These are phyloP conservation scores for Crotalus horridus DNA, from an alignment of 2,113 vertebrate species.

Conservation along the genomic window DNA sequence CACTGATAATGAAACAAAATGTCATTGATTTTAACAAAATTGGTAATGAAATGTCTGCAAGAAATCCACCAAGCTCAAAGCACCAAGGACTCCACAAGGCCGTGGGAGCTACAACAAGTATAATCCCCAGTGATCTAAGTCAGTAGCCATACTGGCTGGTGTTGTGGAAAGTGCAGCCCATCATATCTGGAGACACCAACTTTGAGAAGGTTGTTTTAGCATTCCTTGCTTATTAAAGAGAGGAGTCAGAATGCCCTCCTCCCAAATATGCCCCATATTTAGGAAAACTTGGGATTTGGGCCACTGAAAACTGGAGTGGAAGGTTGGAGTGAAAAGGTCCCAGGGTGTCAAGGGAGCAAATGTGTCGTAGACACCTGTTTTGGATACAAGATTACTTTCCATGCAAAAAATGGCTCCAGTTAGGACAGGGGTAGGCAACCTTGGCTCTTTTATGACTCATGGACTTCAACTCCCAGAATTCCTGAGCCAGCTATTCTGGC, in stretches of 20 bases:
- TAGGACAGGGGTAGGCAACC: background rate
- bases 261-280: background rate
- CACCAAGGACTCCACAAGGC: background rate
- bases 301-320: background rate
- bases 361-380: background rate
- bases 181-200: background rate
- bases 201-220: background rate
- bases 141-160: background rate
- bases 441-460: too few relatives aligned
- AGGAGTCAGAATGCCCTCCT: background rate
- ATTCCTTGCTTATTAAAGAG: background rate
- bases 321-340: background rate
- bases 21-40: background rate
- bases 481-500: too few relatives aligned
- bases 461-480: too few relatives aligned
- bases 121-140: background rate
- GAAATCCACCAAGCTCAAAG: background rate
- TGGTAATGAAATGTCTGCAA: background rate
- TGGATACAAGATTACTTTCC: background rate
- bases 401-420: background rate
- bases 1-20: background rate
- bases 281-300: background rate
- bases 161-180: background rate
- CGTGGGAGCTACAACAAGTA: background rate
- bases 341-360: too few relatives aligned